phyloP scores from a whole-genome alignment of 1,140 invertebrate species.

The Eulimnadia texana region DNA sequence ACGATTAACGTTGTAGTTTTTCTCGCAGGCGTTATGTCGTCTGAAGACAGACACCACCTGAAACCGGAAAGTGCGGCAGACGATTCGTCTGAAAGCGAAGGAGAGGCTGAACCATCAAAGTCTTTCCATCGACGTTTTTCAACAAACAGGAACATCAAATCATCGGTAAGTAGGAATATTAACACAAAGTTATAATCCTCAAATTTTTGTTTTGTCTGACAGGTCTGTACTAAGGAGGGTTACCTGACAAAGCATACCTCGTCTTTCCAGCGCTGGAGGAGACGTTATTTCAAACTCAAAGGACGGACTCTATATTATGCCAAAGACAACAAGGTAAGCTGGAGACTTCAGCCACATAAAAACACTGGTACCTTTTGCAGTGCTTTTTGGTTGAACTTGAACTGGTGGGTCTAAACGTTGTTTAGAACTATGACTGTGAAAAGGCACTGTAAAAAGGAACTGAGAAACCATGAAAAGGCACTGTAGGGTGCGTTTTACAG shows the following conservation, averaged over 20 bases:
- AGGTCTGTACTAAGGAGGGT: conserved; percentile 64
- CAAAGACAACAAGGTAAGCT: conserved; percentile 59
- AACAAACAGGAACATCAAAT: conserved; percentile 45
- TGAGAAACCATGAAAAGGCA: too few relatives aligned
- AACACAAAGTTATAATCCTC: too few relatives aligned
- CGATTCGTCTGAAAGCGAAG: conserved; percentile 48
- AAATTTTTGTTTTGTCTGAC: conserved; percentile 22
- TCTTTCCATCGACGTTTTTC: conserved; percentile 48
- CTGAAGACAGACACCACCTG: neutral
- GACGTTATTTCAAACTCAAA: conserved; percentile 65
- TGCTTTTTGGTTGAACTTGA: too few relatives aligned
- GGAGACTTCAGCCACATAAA: too few relatives aligned
- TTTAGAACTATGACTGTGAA: too few relatives aligned
- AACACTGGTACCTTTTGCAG: too few relatives aligned
- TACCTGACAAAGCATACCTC: conserved; percentile 71
- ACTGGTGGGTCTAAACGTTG: too few relatives aligned
- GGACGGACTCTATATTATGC: conserved; percentile 65
- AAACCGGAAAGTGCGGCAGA: conserved; percentile 22
- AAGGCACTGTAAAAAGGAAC: too few relatives aligned
- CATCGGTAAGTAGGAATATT: conserved; percentile 40
- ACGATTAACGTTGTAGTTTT: neutral
- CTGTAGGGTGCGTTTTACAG: too few relatives aligned
- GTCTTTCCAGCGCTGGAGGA: conserved; percentile 69
- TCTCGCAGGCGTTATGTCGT: neutral
- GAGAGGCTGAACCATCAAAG: conserved; percentile 44